phyloP scores from a whole-genome alignment of 2,797 vertebrate species.

The Sebastes flavidus region DNA sequence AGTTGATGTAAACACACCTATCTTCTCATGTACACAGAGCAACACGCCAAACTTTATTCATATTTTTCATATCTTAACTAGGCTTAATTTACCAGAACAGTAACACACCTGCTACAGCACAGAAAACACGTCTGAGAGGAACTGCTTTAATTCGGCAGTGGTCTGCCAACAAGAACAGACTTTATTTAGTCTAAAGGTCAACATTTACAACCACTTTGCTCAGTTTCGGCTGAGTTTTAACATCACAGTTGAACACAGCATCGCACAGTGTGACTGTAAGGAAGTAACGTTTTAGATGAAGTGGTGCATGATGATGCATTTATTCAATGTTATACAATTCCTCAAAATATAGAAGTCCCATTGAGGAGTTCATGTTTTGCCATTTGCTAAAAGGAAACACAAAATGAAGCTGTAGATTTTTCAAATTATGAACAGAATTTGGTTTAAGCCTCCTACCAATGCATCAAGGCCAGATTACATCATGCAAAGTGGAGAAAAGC shows the following conservation, averaged over 20 bases:
- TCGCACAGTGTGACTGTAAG: background rate
- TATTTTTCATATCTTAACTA: background rate
- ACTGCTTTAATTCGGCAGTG: background rate
- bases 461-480: background rate
- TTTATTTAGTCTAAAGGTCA: background rate
- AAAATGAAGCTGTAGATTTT: background rate
- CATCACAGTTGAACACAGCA: background rate
- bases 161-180: rapidly evolving
- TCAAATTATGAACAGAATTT: background rate
- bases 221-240: background rate
- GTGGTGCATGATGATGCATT: background rate
- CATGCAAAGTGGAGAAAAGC: background rate
- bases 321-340: background rate
- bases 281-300: background rate
- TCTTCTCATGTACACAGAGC: background rate
- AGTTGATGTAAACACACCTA: background rate
- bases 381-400: background rate
- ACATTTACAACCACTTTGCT: background rate
- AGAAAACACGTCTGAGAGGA: rapidly evolving
- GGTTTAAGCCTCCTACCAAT: background rate
- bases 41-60: background rate
- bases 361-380: background rate
- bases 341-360: background rate
- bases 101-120: rapidly evolving
- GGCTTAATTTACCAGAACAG: rapidly evolving